Evolutionary conservation across 2,797 vertebrate species (phyloP).

Genomic region (Sebastes miniatus): DNA sequence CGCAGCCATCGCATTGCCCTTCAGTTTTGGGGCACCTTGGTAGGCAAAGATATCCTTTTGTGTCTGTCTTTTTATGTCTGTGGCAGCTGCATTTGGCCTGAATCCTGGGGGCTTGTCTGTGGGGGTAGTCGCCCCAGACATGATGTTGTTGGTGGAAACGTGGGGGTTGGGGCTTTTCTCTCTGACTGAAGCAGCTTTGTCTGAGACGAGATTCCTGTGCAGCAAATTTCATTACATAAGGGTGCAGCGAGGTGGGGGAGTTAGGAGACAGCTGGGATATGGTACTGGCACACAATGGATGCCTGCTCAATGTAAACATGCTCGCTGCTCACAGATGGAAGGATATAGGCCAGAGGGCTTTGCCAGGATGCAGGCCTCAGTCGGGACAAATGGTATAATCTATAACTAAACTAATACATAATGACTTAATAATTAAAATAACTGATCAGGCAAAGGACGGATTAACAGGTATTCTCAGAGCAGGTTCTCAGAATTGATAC

Average conservation of each 20-base stretch:
- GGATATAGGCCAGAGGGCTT: not conserved
- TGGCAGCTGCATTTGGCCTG: slow-evolving; percentile 38
- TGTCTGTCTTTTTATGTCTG: not conserved
- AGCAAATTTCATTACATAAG: slow-evolving; percentile 79
- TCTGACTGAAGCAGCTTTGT: slow-evolving; percentile 81
- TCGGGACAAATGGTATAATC: not conserved
- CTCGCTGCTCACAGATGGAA: slow-evolving; percentile 2
- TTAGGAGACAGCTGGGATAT: slow-evolving; percentile 70
- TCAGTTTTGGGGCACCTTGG: slow-evolving; percentile 1
- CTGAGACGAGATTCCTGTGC: slow-evolving; percentile 79
- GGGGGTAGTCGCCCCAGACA: slow-evolving; percentile 42
- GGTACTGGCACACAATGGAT: slow-evolving; percentile 65
- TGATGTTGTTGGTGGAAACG: slow-evolving; percentile 31
- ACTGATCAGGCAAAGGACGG: not conserved
- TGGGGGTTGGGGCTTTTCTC: slow-evolving; percentile 59
- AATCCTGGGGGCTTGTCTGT: slow-evolving; percentile 44
- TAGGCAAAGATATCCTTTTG: not conserved
- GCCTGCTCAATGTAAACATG: slow-evolving; percentile 54
- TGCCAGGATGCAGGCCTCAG: not conserved
- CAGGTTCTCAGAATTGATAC: not conserved
- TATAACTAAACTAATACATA: not conserved
- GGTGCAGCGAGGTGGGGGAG: slow-evolving; percentile 57
- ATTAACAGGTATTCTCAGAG: not conserved
- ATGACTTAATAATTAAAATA: not conserved
- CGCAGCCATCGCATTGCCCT: not conserved